Percentiles rank a stretch among this genome's conserved stretches.
These are phyloP conservation scores for Meghimatium bilineatum DNA, from an alignment of 2,888 invertebrate species.

Conservation along the genomic window DNA sequence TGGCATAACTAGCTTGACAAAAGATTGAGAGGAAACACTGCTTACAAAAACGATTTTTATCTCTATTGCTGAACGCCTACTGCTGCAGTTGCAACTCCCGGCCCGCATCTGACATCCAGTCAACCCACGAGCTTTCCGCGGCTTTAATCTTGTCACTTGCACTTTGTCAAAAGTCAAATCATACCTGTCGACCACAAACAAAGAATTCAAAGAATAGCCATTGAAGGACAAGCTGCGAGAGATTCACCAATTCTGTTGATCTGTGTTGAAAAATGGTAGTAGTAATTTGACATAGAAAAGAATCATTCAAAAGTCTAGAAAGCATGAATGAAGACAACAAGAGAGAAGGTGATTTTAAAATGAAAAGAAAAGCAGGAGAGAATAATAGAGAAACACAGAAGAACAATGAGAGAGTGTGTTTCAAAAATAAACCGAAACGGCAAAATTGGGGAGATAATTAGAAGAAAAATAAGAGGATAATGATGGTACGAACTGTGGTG, in stretches of 20 bases:
- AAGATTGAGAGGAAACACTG: not conserved
- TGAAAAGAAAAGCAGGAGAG: not conserved
- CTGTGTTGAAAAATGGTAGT: not conserved
- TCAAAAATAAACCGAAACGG: slow-evolving; percentile 24
- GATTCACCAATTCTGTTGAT: not conserved
- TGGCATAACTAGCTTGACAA: no score
- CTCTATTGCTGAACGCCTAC: not conserved
- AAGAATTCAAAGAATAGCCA: not conserved
- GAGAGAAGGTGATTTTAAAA: not conserved
- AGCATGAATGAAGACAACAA: not conserved
- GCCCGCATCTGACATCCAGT: not conserved
- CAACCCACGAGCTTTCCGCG: not conserved
- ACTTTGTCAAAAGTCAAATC: slow-evolving; percentile 27
- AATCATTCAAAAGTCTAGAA: not conserved
- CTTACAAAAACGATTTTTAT: not conserved
- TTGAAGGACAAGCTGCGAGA: not conserved
- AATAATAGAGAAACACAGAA: slow-evolving; percentile 20
- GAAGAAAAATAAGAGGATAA: slow-evolving; percentile 43
- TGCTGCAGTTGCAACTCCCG: not conserved
- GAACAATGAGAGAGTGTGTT: not conserved
- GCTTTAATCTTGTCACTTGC: slow-evolving; percentile 39
- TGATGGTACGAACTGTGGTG: slow-evolving; percentile 19
- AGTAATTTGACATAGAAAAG: not conserved
- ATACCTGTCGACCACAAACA: slow-evolving; percentile 32
- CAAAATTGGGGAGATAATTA: slow-evolving; percentile 37